phyloP scores from a whole-genome alignment of 2,797 vertebrate genomes.

The Pipistrellus nathusii region DNA sequence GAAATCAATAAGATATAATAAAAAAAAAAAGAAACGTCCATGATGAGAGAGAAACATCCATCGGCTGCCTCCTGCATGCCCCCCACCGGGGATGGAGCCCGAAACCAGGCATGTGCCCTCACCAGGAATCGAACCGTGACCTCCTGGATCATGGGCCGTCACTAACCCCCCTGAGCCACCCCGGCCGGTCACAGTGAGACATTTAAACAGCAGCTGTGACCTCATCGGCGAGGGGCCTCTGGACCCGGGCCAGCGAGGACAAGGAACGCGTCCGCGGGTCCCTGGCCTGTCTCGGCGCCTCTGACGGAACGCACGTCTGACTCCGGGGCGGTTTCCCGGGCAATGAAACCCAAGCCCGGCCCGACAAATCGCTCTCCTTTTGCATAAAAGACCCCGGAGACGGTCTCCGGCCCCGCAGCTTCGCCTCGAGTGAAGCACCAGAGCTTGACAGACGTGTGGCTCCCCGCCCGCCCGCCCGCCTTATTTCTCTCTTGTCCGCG shows the following conservation, averaged over 20 bases:
- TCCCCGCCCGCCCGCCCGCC: not conserved
- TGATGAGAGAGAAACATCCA: too few species aligned
- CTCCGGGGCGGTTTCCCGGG: conserved; percentile 30
- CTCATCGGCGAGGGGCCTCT: not conserved
- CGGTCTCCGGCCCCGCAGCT: conserved; percentile 41
- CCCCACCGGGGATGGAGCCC: too few species aligned
- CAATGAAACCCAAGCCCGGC: not conserved
- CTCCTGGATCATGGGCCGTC: too few species aligned
- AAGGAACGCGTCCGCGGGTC: not conserved
- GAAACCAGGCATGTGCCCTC: too few species aligned
- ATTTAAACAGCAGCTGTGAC: not conserved
- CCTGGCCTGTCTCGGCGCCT: not conserved
- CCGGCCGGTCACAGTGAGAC: not conserved
- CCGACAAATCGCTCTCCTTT: conserved; percentile 4
- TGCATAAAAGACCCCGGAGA: conserved; percentile 65
- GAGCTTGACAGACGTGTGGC: not conserved
- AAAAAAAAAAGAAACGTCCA: too few species aligned
- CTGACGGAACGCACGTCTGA: not conserved
- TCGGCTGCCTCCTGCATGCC: too few species aligned
- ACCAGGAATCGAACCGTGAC: too few species aligned
- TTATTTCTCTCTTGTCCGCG: conserved; percentile 29
- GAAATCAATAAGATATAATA: too few species aligned
- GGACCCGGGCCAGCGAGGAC: not conserved
- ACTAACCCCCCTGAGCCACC: too few species aligned
- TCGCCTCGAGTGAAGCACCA: conserved; percentile 62